These are phyloP conservation scores for Tringa solitaria DNA, from an alignment of 2,113 vertebrate genomes.

Conservation along the genomic window DNA sequence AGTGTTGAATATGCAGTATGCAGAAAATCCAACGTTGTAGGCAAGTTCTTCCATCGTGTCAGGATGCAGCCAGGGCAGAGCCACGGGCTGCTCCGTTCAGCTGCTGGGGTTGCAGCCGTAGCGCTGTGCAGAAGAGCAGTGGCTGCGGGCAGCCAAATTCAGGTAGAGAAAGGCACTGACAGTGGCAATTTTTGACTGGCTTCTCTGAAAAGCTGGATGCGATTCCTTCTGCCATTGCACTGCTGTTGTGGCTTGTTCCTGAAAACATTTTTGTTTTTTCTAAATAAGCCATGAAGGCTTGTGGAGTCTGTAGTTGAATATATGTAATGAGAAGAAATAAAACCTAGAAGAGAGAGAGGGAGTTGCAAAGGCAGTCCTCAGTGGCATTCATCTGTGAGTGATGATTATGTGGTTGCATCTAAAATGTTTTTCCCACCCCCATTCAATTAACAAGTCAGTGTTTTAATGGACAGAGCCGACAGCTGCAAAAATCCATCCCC, in stretches of 20 bases:
- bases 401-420: constrained; percentile 20
- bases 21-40: neutral
- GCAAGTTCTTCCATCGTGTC: neutral
- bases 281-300: neutral
- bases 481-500: constrained; percentile 13
- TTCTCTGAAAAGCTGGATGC: neutral
- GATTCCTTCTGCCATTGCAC: neutral
- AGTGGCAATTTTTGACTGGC: neutral
- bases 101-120: neutral
- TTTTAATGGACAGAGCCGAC: neutral
- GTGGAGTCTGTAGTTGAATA: neutral
- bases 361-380: neutral
- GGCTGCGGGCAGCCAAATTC: neutral
- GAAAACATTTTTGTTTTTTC: neutral
- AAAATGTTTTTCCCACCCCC: constrained; percentile 33
- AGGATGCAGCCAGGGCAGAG: neutral
- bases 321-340: constrained; percentile 14
- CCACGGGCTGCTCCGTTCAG: neutral
- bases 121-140: neutral
- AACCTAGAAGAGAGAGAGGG: neutral
- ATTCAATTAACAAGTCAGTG: constrained; percentile 16
- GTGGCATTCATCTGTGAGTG: neutral
- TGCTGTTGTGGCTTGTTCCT: neutral
- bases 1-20: neutral
- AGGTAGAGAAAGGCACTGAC: neutral